Conservation (phyloP, 1,140 invertebrate genomes). For the Drepana arcuata region DNA sequence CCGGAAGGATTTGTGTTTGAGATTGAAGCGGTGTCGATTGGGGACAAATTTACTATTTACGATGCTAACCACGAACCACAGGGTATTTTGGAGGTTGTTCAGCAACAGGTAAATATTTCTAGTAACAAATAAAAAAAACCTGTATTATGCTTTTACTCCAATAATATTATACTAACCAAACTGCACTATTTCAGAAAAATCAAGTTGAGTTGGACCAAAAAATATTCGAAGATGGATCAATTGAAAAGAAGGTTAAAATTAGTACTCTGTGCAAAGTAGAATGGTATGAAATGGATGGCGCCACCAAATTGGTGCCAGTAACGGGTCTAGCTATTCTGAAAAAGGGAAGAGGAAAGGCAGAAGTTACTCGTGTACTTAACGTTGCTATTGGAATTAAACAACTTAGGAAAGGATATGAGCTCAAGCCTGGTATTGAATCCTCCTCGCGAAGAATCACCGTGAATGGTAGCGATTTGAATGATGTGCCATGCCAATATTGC, state of each 20-base stretch:
- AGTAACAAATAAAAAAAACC: too few relatives aligned
- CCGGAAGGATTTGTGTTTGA: slow-evolving; percentile 82
- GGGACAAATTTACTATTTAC: slow-evolving; percentile 80
- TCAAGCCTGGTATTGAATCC: slow-evolving; percentile 76
- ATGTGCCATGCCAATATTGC: slow-evolving; percentile 79
- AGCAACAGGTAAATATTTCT: slow-evolving; percentile 72
- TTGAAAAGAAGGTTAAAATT: slow-evolving; percentile 78
- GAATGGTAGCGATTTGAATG: slow-evolving; percentile 73
- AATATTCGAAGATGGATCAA: slow-evolving; percentile 57
- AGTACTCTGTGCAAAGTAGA: slow-evolving; percentile 77
- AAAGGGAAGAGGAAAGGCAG: slow-evolving; percentile 66
- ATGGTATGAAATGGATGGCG: slow-evolving; percentile 76
- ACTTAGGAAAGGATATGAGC: slow-evolving; percentile 73
- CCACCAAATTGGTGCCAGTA: slow-evolving; percentile 73
- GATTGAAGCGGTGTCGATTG: slow-evolving; percentile 77
- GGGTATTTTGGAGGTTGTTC: slow-evolving; percentile 75
- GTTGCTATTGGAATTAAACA: slow-evolving; percentile 73
- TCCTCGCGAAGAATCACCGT: slow-evolving; percentile 75
- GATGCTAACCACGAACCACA: slow-evolving; percentile 76
- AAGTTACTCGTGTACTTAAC: slow-evolving; percentile 72
- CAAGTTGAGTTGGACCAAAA: slow-evolving; percentile 64
- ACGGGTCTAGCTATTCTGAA: slow-evolving; percentile 73
- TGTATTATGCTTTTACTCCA: too few relatives aligned
- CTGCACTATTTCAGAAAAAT: slow-evolving; percentile 49
- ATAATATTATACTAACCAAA: too few relatives aligned